Evolutionary conservation across 1,140 invertebrate genomes (phyloP), one percentile per base, ranked within the genome.

Genomic region (Lepidurus apus): DNA sequence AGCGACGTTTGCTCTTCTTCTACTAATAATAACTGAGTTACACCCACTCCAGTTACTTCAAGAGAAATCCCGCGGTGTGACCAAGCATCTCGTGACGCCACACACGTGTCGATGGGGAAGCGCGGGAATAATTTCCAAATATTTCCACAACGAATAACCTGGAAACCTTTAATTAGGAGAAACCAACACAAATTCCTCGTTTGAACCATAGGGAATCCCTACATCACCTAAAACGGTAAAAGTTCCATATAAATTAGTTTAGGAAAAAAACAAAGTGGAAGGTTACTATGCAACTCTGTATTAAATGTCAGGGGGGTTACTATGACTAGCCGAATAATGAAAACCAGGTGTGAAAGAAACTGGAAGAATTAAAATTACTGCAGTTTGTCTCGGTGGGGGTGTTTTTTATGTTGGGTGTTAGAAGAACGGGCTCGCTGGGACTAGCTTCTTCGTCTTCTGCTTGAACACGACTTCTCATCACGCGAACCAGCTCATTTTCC

Each of bases 401-500:
- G 53, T 65, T 65, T 65, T 65, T 65, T n/a, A 65, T 21, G 13
- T 17, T 65, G 13, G 53, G 53, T 7, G 53, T n/a, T 17, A 13
- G 3, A 3, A 7, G 53, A 13, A 21, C 1, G 53, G 53, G 53
- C 53, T 65, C 53, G n/a, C 53, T 21, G 13, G 53, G 53, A 65
- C 53, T 11, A n/a, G 53, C 21, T 65, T 65, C 53, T 65, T 65
- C 53, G 17, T 65, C 17, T 65, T 65, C 53, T 17, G 4, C 8
- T 21, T 13, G 9, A 21, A 65, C 53, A 65, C 53, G n/a, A 65
- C 17, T 5, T 17, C 53, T 65, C 13, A 21, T 65, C 53, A 65
- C 53, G 53, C 53, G 53, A 65, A 65, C 53, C 53, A 65, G 53
- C 53, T 65, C 53, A 65, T 65, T 9, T 65, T 65, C 53, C 53